Percentiles rank a stretch among this genome's conserved stretches.
Conservation (phyloP, 2,113 vertebrate species). For the Electrona antarctica region DNA sequence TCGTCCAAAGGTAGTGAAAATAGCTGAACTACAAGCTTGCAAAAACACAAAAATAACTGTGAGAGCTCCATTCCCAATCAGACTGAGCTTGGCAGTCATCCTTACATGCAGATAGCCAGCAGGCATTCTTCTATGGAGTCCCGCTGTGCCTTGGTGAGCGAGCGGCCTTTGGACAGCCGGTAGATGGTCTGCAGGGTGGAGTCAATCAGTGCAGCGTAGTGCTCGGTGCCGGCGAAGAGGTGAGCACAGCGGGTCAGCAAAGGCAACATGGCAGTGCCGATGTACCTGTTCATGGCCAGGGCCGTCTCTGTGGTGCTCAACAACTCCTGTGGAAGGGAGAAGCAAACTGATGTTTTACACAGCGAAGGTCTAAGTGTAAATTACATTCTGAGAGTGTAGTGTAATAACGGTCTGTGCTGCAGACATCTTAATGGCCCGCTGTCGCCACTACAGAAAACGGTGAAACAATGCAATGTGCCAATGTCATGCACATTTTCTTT, state of each 20-base stretch:
- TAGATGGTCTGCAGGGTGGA: slow-evolving; percentile 95
- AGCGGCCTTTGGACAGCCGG: slow-evolving; percentile 93
- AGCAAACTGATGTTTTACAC: neutral
- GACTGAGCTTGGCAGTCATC: neutral
- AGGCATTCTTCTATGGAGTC: slow-evolving; percentile 95
- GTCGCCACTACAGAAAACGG: no score
- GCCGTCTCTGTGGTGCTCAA: slow-evolving; percentile 94
- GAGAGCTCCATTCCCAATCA: no score
- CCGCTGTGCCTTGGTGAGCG: slow-evolving; percentile 96
- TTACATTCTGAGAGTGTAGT: no score
- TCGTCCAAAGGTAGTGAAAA: no score
- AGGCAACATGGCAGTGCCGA: slow-evolving; percentile 92
- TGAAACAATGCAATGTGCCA: no score
- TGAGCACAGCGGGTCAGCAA: slow-evolving; percentile 94
- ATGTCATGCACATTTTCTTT: no score
- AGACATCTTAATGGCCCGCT: no score
- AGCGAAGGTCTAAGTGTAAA: neutral
- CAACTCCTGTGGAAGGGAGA: slow-evolving; percentile 79
- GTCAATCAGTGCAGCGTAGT: slow-evolving; percentile 87
- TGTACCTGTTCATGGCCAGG: slow-evolving; percentile 92
- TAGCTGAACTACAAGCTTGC: no score
- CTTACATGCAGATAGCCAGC: slow-evolving; percentile 94
- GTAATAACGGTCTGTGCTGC: no score
- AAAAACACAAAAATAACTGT: no score
- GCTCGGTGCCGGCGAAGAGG: slow-evolving; percentile 92